Conservation (phyloP, 2,888 invertebrate species). For the Scaptomyza polygonia region DNA sequence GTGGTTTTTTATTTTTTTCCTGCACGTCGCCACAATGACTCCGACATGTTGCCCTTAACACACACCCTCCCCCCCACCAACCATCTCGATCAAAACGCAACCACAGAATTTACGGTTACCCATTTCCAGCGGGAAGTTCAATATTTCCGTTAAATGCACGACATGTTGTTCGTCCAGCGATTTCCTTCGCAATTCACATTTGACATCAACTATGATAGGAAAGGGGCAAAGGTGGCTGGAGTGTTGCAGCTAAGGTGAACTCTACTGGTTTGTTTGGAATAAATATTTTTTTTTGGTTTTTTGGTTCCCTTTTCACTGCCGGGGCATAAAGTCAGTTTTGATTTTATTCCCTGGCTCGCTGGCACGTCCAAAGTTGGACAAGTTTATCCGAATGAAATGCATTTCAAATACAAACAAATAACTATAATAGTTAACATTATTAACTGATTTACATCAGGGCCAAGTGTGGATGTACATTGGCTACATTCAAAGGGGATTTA, state of each 20-base stretch:
- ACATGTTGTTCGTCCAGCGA: constrained; percentile 67
- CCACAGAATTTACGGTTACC: constrained; percentile 35
- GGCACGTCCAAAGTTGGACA: background rate
- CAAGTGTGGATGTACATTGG: background rate
- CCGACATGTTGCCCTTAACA: constrained; percentile 13
- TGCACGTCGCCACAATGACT: constrained; percentile 49
- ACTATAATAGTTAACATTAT: background rate
- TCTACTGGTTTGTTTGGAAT: background rate
- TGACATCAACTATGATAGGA: constrained; percentile 24
- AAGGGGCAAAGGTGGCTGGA: background rate
- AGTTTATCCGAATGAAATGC: background rate
- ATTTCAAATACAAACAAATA: constrained; percentile 2
- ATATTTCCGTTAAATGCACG: constrained; percentile 72
- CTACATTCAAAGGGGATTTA: background rate
- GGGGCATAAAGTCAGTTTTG: constrained; percentile 4
- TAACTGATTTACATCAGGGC: background rate
- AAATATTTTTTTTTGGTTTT: too few relatives aligned
- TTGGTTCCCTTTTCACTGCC: background rate
- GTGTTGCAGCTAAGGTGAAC: background rate
- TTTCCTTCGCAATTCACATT: constrained; percentile 51
- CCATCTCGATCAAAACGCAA: constrained; percentile 29
- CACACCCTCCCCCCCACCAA: background rate
- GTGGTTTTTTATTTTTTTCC: constrained; percentile 11
- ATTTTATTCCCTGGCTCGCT: background rate
- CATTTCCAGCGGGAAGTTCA: constrained; percentile 55